Conservation (phyloP, 30 jellyfish, hydroid and myxozoan genomes). For the Chrysaora quinquecirrha region DNA sequence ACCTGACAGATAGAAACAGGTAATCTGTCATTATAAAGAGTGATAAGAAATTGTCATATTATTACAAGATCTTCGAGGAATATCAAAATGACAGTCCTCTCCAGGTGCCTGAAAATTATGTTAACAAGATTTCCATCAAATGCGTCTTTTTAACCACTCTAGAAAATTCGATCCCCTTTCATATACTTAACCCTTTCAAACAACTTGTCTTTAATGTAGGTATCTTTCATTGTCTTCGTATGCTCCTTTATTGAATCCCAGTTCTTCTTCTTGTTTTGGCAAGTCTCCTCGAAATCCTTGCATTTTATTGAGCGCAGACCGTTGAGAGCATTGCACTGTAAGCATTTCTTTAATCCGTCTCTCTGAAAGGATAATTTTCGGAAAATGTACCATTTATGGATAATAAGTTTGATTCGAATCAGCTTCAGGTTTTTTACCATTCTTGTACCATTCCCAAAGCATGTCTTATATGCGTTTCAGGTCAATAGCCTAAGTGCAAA, state of each 20-base stretch:
- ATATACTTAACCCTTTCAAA: constrained; percentile 21
- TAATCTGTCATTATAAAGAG: background rate
- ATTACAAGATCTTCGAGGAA: background rate
- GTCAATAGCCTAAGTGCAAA: background rate
- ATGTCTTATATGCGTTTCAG: background rate
- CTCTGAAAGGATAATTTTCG: constrained; percentile 2
- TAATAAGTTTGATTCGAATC: too few species aligned
- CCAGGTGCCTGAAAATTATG: background rate
- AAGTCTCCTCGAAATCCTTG: background rate
- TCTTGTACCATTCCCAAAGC: background rate
- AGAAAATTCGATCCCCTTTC: background rate
- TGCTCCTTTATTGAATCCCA: constrained; percentile 10
- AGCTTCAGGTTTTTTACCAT: background rate
- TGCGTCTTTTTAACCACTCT: background rate
- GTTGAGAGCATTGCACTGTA: background rate
- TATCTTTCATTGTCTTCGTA: constrained; percentile 23
- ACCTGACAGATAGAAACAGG: background rate
- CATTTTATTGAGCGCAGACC: constrained; percentile 17
- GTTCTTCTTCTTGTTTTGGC: background rate
- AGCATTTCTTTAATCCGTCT: constrained; percentile 25
- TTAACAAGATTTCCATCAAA: background rate
- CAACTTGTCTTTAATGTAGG: constrained; percentile 14
- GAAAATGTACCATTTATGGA: too few species aligned
- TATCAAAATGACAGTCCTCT: background rate
- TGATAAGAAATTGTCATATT: background rate